phyloP scores from a whole-genome alignment of 2,113 vertebrate species.

The Phoxinus phoxinus region DNA sequence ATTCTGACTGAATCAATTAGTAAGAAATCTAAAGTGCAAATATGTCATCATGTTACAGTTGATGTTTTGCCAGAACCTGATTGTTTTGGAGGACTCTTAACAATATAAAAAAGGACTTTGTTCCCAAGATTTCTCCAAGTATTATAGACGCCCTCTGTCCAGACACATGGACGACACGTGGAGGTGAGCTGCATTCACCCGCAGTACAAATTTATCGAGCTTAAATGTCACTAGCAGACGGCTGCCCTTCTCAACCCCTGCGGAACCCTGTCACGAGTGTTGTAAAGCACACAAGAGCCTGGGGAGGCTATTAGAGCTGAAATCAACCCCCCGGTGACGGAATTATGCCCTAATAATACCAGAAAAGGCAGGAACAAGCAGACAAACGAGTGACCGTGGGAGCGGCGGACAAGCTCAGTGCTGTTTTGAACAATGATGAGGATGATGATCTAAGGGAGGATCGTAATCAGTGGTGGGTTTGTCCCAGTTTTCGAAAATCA shows the following conservation, averaged over 20 bases:
- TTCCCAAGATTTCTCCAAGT: neutral
- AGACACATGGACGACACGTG: conserved; percentile 8
- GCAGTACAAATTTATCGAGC: conserved; percentile 28
- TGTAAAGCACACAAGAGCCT: conserved; percentile 34
- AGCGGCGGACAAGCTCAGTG: conserved; percentile 47
- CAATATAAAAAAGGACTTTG: neutral
- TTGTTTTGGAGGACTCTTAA: neutral
- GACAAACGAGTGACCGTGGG: conserved; percentile 41
- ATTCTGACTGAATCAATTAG: neutral
- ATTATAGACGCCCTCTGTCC: neutral
- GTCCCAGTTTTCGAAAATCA: neutral
- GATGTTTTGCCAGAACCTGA: neutral
- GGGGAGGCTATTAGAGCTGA: conserved; percentile 38
- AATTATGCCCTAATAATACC: conserved; percentile 46
- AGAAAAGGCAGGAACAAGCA: conserved; percentile 51
- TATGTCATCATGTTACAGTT: neutral
- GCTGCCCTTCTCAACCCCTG: conserved; percentile 43
- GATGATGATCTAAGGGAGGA: conserved; percentile 7
- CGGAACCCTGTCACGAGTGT: conserved; percentile 25
- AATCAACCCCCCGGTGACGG: conserved; percentile 37
- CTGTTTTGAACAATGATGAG: conserved; percentile 29
- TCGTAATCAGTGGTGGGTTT: conserved; percentile 24
- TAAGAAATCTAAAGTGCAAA: neutral
- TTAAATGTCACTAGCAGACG: conserved; percentile 42
- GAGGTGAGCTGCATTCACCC: conserved; percentile 22